Base-by-base conservation (phyloP, 2,797 vertebrate species). In the Hephaestus fuliginosus region DNA sequence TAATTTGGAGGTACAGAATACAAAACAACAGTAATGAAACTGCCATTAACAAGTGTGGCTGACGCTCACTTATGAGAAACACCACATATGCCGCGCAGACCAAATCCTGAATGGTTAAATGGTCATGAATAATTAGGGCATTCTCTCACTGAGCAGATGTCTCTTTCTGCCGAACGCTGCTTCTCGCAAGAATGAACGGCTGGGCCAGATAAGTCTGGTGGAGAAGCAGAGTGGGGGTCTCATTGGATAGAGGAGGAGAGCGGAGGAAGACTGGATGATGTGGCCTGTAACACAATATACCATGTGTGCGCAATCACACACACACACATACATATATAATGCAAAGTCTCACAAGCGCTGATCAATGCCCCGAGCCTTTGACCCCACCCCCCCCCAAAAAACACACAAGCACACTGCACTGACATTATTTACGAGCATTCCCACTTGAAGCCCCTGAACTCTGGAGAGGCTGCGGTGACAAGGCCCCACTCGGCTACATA, bases 121-220 rank as follows among this genome's bases (percentile, higher is more conserved):
- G 91, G 87, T 96, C 93, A 96, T 96, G 95, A 96, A 96, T 96
- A 96, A 96, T 95, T 95, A 95, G 95, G 91, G 93, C 94, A 94
- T 95, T 95, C 95, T 95, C 92, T 95, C 91, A 94, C 88, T 85
- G 92, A 94, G 93, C 92, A 94, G 93, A 94, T 94, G 93, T 94
- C 93, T 95, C 93, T 95, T 94, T 95, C 92, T 95, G 90, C 90
- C 74, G 80, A 90, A 74, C 65, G 62, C 92, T 85, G 85, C 88
- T 91, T 86, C 88, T 92, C 81, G 77, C 86, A 93, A 93, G 92
- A 93, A 89, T 81, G 89, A 93, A 82, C 88, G 84, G 90, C 89
- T 78, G 82, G 76, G 78, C 80, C 70, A 93, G 91, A 93, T 92
- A 92, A 94, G 91, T 84, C 86, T 70, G 68, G 61, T 82, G 66